phyloP scores from a whole-genome alignment of 1,140 invertebrate species.

The Gryon sp. region DNA sequence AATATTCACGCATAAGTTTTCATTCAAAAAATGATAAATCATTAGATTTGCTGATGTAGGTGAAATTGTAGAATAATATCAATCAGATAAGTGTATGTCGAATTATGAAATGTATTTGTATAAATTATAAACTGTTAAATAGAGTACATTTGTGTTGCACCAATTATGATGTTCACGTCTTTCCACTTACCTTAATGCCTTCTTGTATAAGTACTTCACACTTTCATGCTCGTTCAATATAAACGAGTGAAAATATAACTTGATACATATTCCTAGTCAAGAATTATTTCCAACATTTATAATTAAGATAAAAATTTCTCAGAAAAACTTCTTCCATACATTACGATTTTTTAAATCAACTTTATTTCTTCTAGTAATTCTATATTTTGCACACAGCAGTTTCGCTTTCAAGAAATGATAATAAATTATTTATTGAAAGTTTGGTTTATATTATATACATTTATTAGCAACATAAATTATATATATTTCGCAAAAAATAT shows the following conservation, averaged over 20 bases:
- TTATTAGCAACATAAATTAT: slow-evolving; percentile 13
- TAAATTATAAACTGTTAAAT: slow-evolving; percentile 44
- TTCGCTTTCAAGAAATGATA: slow-evolving; percentile 34
- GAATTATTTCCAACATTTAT: slow-evolving; percentile 40
- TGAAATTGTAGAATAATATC: too few species aligned
- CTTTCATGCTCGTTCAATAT: slow-evolving; percentile 61
- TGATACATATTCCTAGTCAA: slow-evolving; percentile 33
- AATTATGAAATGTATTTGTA: slow-evolving; percentile 31
- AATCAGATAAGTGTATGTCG: too few species aligned
- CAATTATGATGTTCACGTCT: slow-evolving; percentile 35
- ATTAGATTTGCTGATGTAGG: too few species aligned
- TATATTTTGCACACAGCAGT: slow-evolving; percentile 4
- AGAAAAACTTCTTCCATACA: slow-evolving; percentile 12
- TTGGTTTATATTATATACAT: slow-evolving; percentile 41
- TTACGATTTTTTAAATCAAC: slow-evolving; percentile 33
- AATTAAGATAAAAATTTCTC: slow-evolving; percentile 46
- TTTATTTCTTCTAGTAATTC: slow-evolving; percentile 2
- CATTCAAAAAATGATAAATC: too few species aligned
- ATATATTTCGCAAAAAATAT: too few species aligned
- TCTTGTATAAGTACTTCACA: slow-evolving; percentile 57
- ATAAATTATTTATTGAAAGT: slow-evolving; percentile 33
- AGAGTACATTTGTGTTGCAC: slow-evolving; percentile 13
- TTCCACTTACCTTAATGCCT: slow-evolving; percentile 55
- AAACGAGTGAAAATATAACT: slow-evolving; percentile 60
- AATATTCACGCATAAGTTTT: too few species aligned